phyloP scores from a whole-genome alignment of 2,113 vertebrate genomes.

The Microcebus jonahi region DNA sequence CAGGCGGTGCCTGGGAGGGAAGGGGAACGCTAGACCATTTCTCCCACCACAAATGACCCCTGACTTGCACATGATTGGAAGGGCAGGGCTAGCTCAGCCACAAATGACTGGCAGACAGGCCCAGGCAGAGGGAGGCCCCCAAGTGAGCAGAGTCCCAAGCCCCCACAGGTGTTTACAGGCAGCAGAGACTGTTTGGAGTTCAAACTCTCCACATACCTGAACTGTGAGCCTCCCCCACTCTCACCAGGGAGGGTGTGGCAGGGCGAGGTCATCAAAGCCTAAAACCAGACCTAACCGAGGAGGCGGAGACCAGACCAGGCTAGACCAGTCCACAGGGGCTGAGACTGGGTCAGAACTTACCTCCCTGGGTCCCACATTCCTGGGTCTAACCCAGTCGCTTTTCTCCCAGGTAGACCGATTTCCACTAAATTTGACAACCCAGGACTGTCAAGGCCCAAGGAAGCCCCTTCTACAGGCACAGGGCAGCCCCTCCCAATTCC shows the following conservation, averaged over 20 bases:
- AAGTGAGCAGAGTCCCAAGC: neutral
- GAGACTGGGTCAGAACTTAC: neutral
- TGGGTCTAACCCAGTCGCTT: neutral
- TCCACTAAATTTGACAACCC: neutral
- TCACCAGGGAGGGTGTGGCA: slow-evolving; percentile 61
- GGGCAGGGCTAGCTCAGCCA: slow-evolving; percentile 40
- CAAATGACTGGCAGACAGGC: slow-evolving; percentile 48
- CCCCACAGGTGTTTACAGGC: slow-evolving; percentile 71
- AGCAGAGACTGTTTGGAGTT: slow-evolving; percentile 76
- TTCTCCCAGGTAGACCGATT: neutral
- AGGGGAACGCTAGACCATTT: slow-evolving; percentile 54
- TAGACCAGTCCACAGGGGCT: slow-evolving; percentile 49
- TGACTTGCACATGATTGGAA: neutral
- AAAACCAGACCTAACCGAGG: slow-evolving; percentile 52
- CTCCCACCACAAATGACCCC: slow-evolving; percentile 71
- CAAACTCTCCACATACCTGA: slow-evolving; percentile 60
- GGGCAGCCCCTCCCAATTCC: neutral
- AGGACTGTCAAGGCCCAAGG: neutral
- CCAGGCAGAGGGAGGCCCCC: slow-evolving; percentile 12
- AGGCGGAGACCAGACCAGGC: slow-evolving; percentile 54
- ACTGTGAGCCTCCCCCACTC: neutral
- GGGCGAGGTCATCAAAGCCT: slow-evolving; percentile 49
- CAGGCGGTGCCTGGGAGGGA: neutral
- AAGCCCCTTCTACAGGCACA: neutral
- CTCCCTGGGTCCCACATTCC: slow-evolving; percentile 21